Evolutionary conservation across 2,888 invertebrate species (phyloP), one percentile per base, ranked within the genome.

Genomic region (Taenaris catops): DNA sequence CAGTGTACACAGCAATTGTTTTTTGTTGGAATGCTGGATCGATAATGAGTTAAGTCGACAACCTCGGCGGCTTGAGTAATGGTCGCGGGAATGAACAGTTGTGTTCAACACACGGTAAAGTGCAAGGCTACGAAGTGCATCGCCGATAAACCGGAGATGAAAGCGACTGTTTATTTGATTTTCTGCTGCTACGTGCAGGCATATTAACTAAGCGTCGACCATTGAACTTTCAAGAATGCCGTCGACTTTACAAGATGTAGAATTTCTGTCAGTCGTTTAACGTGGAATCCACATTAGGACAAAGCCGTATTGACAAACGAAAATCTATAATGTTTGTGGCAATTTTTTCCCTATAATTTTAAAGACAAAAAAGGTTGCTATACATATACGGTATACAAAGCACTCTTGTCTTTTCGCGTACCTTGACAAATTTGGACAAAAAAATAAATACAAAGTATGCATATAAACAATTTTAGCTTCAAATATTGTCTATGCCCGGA

Each of bases 101-200:
- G 61, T 44, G 57, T 58, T 46, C 45, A 61, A 59, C 57, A 61
- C 58, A 64, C 65, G 59, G 55, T 58, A 60, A 68, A 78, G 73
- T 75, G 74, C 78, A 78, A 80, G 76, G 68, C 73, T 72, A 61
- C 69, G 62, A 60, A 76, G 72, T 76, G 76, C 80, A 81, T 76
- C 66, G 63, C 62, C 66, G 71, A 78, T 78, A 74, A 71, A 72
- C 69, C 72, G 68, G 71, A 79, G 78, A 83, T 80, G 79, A 79
- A 78, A 74, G 75, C 69, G 64, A 61, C 51, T 80, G 79, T 81
- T 81, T 81, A 81, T 81, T 80, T 78, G 79, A 76, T 78, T 76
- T 78, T 74, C 69, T 64, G 68, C 66, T 58, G 55, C 55, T 68
- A 62, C 65, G 55, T 61, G 58, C 64, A 56, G 49, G 58, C 63